Evolutionary conservation across 2,888 invertebrate genomes (phyloP).

Genomic region (Erebia aethiops): DNA sequence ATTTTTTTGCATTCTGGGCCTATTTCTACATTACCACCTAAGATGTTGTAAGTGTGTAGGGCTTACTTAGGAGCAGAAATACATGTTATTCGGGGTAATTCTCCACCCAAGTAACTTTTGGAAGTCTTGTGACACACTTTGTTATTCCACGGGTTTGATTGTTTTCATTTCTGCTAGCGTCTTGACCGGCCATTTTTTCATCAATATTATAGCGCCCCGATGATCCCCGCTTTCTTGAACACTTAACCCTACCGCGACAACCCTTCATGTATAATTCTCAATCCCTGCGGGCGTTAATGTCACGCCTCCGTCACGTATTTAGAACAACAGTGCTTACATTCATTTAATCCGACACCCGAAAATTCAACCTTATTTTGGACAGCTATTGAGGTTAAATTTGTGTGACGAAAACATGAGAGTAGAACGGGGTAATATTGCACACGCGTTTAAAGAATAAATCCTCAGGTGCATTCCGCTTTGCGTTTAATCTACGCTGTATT

Average conservation of each 20-base stretch:
- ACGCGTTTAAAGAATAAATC: conserved; percentile 70
- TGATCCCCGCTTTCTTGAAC: conserved; percentile 60
- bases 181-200: conserved; percentile 58
- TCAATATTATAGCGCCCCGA: conserved; percentile 66
- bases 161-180: neutral
- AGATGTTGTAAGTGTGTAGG: no score
- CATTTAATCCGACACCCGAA: conserved; percentile 40
- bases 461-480: conserved; percentile 59
- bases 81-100: no score
- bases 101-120: neutral
- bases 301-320: conserved; percentile 75
- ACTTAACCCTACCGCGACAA: conserved; percentile 73
- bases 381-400: conserved; percentile 45
- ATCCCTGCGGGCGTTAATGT: conserved; percentile 77
- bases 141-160: neutral
- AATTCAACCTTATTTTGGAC: conserved; percentile 41
- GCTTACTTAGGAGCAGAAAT: no score
- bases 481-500: conserved; percentile 44
- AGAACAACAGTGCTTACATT: conserved; percentile 67
- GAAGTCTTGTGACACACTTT: neutral
- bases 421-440: conserved; percentile 69
- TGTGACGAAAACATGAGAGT: conserved; percentile 39
- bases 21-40: no score
- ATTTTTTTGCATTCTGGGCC: no score
- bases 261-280: conserved; percentile 78